Evolutionary conservation across 1,140 invertebrate species (phyloP).

Genomic region (Stegodyphus dumicola): DNA sequence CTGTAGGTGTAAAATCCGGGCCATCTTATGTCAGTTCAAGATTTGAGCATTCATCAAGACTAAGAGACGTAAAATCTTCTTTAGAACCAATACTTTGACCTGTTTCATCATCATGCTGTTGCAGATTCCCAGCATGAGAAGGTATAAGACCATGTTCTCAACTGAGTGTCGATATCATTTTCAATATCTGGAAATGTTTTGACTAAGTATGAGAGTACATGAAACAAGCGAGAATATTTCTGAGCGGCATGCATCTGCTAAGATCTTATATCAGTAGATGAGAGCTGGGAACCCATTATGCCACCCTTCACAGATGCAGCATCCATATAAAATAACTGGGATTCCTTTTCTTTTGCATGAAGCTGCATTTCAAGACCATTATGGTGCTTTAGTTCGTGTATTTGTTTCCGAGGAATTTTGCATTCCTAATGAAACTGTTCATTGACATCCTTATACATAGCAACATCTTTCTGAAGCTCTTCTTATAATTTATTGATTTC

Average conservation of each 20-base stretch:
- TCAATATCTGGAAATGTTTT: constrained; percentile 63
- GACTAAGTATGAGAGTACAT: constrained; percentile 63
- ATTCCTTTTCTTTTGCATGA: constrained; percentile 36
- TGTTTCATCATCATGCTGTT: constrained; percentile 40
- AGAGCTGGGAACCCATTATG: constrained; percentile 26
- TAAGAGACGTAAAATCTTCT: constrained; percentile 50
- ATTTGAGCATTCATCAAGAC: constrained; percentile 20
- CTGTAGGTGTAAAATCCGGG: constrained; percentile 58
- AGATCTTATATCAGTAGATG: constrained; percentile 52
- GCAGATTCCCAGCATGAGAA: background rate
- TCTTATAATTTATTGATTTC: constrained; percentile 39
- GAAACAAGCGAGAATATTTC: constrained; percentile 59
- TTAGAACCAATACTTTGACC: constrained; percentile 48
- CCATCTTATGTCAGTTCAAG: constrained; percentile 62
- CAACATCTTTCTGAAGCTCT: constrained; percentile 48
- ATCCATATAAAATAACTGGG: constrained; percentile 6
- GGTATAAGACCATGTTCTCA: constrained; percentile 60
- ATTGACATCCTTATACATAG: constrained; percentile 44
- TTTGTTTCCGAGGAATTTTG: background rate
- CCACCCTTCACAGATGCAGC: constrained; percentile 28
- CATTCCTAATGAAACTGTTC: constrained; percentile 18
- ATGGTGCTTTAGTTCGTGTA: constrained; percentile 29
- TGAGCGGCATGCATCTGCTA: constrained; percentile 57
- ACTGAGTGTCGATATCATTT: constrained; percentile 60
- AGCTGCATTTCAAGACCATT: constrained; percentile 21